Evolutionary conservation across 2,888 invertebrate species (phyloP).

Genomic region (Alcis repandata): DNA sequence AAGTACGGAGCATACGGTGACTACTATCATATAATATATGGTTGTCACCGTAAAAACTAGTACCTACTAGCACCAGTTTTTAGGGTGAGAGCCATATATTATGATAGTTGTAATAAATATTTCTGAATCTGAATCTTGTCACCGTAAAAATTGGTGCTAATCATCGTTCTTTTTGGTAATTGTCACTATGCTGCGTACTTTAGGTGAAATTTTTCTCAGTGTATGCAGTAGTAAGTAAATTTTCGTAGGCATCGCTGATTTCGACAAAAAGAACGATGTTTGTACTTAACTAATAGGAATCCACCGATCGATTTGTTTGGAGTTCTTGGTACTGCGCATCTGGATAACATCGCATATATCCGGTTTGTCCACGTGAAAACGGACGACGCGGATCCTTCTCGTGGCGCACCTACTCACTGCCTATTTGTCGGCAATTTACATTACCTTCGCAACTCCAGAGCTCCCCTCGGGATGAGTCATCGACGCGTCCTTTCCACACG

Average conservation of each 20-base stretch:
- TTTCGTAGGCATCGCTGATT: neutral
- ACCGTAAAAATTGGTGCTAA: too few species aligned
- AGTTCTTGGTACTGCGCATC: neutral
- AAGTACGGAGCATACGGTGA: too few species aligned
- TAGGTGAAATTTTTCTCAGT: too few species aligned
- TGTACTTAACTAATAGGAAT: neutral
- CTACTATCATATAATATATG: too few species aligned
- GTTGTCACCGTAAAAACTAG: too few species aligned
- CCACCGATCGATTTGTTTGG: slow-evolving; percentile 12
- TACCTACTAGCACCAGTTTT: too few species aligned
- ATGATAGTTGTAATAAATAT: too few species aligned
- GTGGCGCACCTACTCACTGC: slow-evolving; percentile 7
- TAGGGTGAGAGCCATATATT: too few species aligned
- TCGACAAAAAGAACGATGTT: neutral
- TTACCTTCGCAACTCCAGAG: slow-evolving; percentile 53
- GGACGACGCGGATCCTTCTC: slow-evolving; percentile 23
- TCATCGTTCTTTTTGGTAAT: too few species aligned
- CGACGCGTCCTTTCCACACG: slow-evolving; percentile 39
- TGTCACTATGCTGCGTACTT: too few species aligned
- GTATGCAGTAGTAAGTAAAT: too few species aligned
- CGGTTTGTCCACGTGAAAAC: slow-evolving; percentile 17
- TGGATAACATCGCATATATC: slow-evolving; percentile 20
- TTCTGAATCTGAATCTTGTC: too few species aligned
- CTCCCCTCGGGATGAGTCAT: slow-evolving; percentile 63
- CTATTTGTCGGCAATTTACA: slow-evolving; percentile 61